Evolutionary conservation across 2,113 vertebrate genomes (phyloP), one percentile per base, ranked within the genome.

Genomic region (Ammodytes marinus): DNA sequence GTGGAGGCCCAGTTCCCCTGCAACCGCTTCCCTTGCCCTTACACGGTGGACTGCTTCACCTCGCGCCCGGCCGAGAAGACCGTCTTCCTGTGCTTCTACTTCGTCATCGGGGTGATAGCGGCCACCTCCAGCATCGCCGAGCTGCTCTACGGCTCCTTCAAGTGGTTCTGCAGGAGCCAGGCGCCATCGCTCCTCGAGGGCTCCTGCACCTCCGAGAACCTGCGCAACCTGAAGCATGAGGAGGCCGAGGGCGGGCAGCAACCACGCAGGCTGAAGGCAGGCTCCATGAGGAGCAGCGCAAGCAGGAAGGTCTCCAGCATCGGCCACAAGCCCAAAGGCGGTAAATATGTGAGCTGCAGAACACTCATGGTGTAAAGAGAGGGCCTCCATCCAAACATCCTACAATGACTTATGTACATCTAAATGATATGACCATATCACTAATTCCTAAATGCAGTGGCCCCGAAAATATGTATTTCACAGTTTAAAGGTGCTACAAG

Each of bases 11-110:
- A 94, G 82, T 97, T 96, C 85, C 90, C 91, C 39, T 99, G 98
- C 85, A 87, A 81, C 67, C 95, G 94, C 1, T 92, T 92, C 45
- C 97, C 97, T 6, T 99, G 98, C 90, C 97, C 96, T 40, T 95
- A 98, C 91, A 95, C 77, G 0, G 97, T 99, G 79, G 97, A 99
- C 88, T 98, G 97, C 95, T 98, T 97, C 90, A 96, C 97, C 53
- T 98, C 97, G 42, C 96, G 97, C 5, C 97, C 98, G 19, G 96
- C 95, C 0, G 98, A 98, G 93, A 99, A 98, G 90, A 98, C 97
- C 0, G 80, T 98, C 88, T 98, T 99, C 93, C 95, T 99, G 78
- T 86, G 95, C 83, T 99, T 99, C 93, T 99, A 98, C 94, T 98
- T 98, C 63, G 77, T 77, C 2, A 94, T 98, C 12, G 97, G 97